Base-by-base conservation (phyloP, 2,797 vertebrate genomes). In the Sorex maritimensis region DNA sequence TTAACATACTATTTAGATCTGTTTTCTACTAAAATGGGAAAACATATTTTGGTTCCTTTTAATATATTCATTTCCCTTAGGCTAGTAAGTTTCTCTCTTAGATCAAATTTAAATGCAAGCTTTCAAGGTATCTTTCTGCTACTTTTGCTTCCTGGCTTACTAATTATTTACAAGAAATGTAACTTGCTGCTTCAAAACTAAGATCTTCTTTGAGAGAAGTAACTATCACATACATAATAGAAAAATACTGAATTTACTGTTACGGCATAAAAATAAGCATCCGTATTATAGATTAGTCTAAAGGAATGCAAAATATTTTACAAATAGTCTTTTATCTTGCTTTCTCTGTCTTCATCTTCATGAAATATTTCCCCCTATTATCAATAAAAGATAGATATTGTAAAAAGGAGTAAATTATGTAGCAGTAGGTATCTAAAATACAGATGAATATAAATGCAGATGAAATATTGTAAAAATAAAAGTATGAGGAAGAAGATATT, bases 111-210 rank as follows among this genome's bases (percentile, higher is more conserved):
- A 91, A 44, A 84, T 55, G 73, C n/a, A 81, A 34, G 3, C 69
- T 94, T 94, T 86, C 34, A 71, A 81, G 55, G 49, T 72, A 1
- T 6, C 58, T 94, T 83, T 86, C 15, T 84, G 34, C 34, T 23
- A 75, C 5, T 46, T 92, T 34, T 72, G 13, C n/a, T 41, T 13
- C 34, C n/a, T 83, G 49, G 34, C 71, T 28, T n/a, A 77, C 26
- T 63, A 55, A 89, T 89, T 81, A 58, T 73, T 94, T 95, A 67
- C 0, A 95, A 85, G 10, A 81, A 83, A 69, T 28, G 14, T 69
- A 52, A 26, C 95, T 93, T 95, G 28, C 58, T 93, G 10, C 85
- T 11, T 82, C 89, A 58, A 67, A 41, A 86, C 67, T 94, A 28
- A 94, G 63, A 77, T 82, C 81, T 71, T 63, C 38, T 83, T 89